Percentiles rank a stretch among this genome's conserved stretches.
Conservation (phyloP, 2,113 vertebrate species). For the Lycocorax pyrrhopterus region DNA sequence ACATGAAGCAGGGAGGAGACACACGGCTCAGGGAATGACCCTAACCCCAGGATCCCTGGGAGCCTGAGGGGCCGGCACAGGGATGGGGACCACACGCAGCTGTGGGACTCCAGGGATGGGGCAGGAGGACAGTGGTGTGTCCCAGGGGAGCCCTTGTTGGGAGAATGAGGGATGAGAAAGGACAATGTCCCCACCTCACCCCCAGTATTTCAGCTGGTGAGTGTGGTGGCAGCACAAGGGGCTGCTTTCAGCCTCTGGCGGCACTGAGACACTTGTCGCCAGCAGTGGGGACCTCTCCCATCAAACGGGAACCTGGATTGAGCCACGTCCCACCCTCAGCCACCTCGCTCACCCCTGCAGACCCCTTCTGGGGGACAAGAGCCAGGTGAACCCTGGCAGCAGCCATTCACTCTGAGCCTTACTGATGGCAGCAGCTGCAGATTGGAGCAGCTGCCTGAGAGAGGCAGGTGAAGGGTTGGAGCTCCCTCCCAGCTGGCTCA, state of each 20-base stretch:
- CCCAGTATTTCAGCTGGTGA: not conserved
- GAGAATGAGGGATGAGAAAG: accelerated
- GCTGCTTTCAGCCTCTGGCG: not conserved
- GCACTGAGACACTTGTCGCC: not conserved
- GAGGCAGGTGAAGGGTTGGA: not conserved
- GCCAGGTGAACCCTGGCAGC: not conserved
- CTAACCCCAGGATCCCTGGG: not conserved
- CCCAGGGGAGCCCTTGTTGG: accelerated
- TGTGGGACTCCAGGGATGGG: accelerated
- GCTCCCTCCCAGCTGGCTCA: not conserved
- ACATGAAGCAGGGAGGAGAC: not conserved
- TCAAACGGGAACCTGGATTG: not conserved
- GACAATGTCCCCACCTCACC: too few species aligned
- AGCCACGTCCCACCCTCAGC: not conserved
- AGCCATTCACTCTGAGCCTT: not conserved
- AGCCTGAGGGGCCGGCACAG: not conserved
- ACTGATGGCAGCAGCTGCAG: not conserved
- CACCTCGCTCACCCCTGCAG: not conserved
- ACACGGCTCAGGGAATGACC: accelerated
- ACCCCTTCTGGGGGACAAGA: not conserved
- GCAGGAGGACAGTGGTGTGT: not conserved
- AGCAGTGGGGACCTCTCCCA: not conserved
- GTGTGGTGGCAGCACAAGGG: not conserved
- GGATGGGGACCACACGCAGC: not conserved
- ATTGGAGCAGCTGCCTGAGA: not conserved